Conservation (phyloP, 2,113 vertebrate species). For the Lampris incognitus region DNA sequence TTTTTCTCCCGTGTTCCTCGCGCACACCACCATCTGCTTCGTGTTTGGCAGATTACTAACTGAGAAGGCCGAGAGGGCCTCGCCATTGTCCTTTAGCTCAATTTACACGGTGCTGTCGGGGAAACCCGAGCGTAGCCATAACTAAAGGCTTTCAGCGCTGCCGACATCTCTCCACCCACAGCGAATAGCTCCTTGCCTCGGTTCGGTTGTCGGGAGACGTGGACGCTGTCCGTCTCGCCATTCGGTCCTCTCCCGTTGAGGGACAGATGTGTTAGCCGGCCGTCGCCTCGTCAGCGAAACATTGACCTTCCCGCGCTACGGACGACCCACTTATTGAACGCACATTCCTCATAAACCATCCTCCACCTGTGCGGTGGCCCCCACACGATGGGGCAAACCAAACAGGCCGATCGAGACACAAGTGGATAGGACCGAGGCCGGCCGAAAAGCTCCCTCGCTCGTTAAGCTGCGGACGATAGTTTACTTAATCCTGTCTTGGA, state of each 20-base stretch:
- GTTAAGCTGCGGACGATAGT: constrained; percentile 32
- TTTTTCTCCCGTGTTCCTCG: constrained; percentile 19
- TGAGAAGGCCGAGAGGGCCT: constrained; percentile 33
- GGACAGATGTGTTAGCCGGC: not conserved
- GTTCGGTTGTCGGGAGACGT: constrained; percentile 14
- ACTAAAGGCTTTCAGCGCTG: constrained; percentile 35
- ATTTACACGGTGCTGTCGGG: constrained; percentile 43
- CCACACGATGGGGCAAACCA: constrained; percentile 1
- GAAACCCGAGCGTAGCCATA: constrained; percentile 45
- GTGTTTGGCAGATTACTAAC: constrained; percentile 30
- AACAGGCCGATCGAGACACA: constrained; percentile 25
- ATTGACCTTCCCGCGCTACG: constrained; percentile 12
- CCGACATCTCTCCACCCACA: not conserved
- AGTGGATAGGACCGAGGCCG: constrained; percentile 33
- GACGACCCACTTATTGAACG: constrained; percentile 15
- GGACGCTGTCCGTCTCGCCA: constrained; percentile 3
- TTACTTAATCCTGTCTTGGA: constrained; percentile 11
- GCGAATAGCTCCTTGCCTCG: constrained; percentile 18
- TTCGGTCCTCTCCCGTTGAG: constrained; percentile 21
- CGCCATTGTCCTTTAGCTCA: constrained; percentile 36
- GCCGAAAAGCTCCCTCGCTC: constrained; percentile 42
- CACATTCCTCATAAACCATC: constrained; percentile 11
- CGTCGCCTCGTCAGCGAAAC: not conserved
- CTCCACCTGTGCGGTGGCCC: constrained; percentile 18
- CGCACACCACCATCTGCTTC: constrained; percentile 9